Base-by-base conservation (phyloP, 2,113 vertebrate genomes). In the Mesocricetus auratus region DNA sequence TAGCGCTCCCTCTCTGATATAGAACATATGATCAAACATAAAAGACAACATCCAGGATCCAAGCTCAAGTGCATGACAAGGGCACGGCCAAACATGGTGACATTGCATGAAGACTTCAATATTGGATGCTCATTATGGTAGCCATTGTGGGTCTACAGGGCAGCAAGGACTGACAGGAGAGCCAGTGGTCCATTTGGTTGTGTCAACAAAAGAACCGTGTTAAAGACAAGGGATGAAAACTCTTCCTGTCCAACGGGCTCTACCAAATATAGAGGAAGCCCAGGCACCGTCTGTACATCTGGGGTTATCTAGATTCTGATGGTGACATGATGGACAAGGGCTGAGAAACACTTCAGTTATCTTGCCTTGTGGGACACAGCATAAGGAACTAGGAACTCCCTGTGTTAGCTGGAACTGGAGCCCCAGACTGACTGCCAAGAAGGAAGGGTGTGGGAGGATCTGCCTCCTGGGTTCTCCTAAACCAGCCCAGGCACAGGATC, bases 121-220 rank as follows among this genome's bases (percentile, higher is more conserved):
- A 22, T 22, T 39, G 36, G 79, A 39, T 82, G 22, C 12, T 39
- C 17, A 36, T 10, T 36, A 7, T 0, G 1, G 56, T n/a, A 82
- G 56, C 79, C 12, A 24, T 21, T 60, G 36, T 39, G 56, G 53
- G 6, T 39, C 50, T 81, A 24, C 21, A 42, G n/a, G 42, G 81
- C 1, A 0, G 22, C 1, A 2, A 2, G n/a, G 56, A 3, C 56
- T 62, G 56, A 83, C 24, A 5, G 58, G 15, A 17, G 24, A 19
- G 24, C 24, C n/a, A 29, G 58, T 9, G 24, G n/a, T 85, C 39
- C 10, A 2, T 85, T 62, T 42, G n/a, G n/a, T 9, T 64, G 81
- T 31, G 4, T 85, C 39, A 19, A 64, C 26, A 85, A n/a, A 42
- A 85, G n/a, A 39, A 83, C 39, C 13, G 19, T 10, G 81, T 42